Base-by-base conservation (phyloP, 2,888 invertebrate species). In the Eristalis tenax region DNA sequence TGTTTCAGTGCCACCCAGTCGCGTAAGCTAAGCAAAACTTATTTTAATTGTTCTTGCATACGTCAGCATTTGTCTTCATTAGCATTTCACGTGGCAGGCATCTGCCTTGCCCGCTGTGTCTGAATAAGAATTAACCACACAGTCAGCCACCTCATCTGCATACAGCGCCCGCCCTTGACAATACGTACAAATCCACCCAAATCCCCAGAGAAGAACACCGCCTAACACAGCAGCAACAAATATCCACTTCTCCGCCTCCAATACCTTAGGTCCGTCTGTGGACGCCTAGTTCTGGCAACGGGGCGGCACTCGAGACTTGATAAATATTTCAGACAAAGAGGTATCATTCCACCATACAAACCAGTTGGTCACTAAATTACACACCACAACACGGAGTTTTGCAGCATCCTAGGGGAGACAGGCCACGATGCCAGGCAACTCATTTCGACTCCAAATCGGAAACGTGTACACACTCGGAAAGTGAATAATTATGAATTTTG, bases 401-500 rank as follows among this genome's bases (percentile, higher is more conserved):
- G 38, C 38, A 13, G 38, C 10, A 8, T 18, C 50, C 50, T 50
- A 1, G 18, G 50, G 50, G 18, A n/a, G 50, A 13, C 38, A 38
- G 13, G 26, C 26, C 26, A 26, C 10, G 4, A 11, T 11, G 35
- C 35, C 35, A 35, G 35, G 18, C 8, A 38, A 63, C 26, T 35
- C 78, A 78, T 83, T 71, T 68, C 22, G 26, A 63, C 68, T 71
- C 28, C 57, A 66, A 70, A 35, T 38, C 40, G 82, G 64, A 74
- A 82, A 74, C 64, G 63, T 38, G 40, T 22, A 69, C 40, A 69
- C 68, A 69, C 50, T 15, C 77, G 78, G 85, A 78, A 82, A 78
- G 73, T 82, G 81, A 77, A 77, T 82, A 85, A 85, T 85, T 85
- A 85, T 85, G 82, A 81, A 86, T 86, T 82, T 82, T 82, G 77